phyloP scores from a whole-genome alignment of 1,140 invertebrate genomes.

The Paralvinella palmiformis region DNA sequence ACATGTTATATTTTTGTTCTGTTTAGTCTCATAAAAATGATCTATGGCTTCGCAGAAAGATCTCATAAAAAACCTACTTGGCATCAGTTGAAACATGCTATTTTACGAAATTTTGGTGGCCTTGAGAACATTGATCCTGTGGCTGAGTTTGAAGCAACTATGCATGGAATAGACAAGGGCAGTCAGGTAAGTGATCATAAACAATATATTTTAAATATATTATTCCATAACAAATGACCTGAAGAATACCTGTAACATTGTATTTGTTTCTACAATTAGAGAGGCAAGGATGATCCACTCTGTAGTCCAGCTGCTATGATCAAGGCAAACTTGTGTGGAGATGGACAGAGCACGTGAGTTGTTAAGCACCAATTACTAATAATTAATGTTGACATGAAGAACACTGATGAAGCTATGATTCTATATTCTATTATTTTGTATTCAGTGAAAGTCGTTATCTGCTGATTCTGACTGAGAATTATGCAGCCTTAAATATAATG shows the following conservation, averaged over 20 bases:
- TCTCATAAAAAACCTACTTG: constrained; percentile 23
- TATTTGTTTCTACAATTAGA: no score
- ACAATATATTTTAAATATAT: no score
- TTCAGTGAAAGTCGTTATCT: constrained; percentile 42
- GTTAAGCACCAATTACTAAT: no score
- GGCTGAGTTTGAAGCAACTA: constrained; percentile 24
- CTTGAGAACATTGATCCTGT: constrained; percentile 29
- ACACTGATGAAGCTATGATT: not conserved
- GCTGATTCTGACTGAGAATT: constrained; percentile 41
- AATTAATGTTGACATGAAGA: no score
- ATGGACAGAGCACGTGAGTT: no score
- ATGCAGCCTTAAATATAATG: constrained; percentile 36
- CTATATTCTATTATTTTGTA: constrained; percentile 10
- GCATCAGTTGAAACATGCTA: constrained; percentile 31
- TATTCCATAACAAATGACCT: no score
- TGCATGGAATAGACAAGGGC: no score
- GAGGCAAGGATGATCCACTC: no score
- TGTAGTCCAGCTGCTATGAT: not conserved
- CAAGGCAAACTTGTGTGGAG: not conserved
- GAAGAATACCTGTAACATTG: no score
- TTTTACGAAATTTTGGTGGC: constrained; percentile 40
- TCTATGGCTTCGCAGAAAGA: constrained; percentile 28
- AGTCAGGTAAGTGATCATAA: no score
- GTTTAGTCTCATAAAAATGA: constrained; percentile 40
- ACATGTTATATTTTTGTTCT: no score